Conservation (phyloP, 2,797 vertebrate genomes). For the Cercopithecus hamlyni region DNA sequence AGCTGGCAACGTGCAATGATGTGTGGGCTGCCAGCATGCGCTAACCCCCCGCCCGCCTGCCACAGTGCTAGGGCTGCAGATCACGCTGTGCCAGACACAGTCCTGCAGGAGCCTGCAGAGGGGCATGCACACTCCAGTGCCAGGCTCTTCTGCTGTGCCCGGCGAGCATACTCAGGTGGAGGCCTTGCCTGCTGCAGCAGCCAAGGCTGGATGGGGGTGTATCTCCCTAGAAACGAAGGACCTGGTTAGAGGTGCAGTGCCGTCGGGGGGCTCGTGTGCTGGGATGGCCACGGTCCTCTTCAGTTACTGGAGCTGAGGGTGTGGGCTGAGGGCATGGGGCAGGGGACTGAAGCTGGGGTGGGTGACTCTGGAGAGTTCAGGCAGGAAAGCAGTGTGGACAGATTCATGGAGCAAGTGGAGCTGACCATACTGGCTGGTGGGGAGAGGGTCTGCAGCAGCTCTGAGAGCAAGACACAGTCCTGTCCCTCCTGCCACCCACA, state of each 20-base stretch:
- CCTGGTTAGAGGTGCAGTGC: neutral
- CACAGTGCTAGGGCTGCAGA: rapidly evolving
- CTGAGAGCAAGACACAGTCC: neutral
- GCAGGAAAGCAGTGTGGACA: rapidly evolving
- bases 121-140: rapidly evolving
- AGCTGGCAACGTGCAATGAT: neutral
- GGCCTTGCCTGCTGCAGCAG: neutral
- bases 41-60: neutral
- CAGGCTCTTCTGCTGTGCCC: neutral
- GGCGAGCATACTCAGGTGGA: rapidly evolving
- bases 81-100: rapidly evolving
- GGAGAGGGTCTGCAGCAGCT: neutral
- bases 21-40: neutral
- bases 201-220: too few species aligned
- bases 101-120: neutral
- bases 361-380: neutral
- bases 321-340: neutral
- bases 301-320: neutral
- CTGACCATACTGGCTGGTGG: neutral
- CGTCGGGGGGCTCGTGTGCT: rapidly evolving
- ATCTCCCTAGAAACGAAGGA: rapidly evolving
- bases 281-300: neutral
- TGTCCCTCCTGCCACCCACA: neutral
- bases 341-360: neutral
- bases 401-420: neutral